Evolutionary conservation across 2,113 vertebrate species (phyloP), one percentile per base, ranked within the genome.

Genomic region (Spermophilus dauricus): DNA sequence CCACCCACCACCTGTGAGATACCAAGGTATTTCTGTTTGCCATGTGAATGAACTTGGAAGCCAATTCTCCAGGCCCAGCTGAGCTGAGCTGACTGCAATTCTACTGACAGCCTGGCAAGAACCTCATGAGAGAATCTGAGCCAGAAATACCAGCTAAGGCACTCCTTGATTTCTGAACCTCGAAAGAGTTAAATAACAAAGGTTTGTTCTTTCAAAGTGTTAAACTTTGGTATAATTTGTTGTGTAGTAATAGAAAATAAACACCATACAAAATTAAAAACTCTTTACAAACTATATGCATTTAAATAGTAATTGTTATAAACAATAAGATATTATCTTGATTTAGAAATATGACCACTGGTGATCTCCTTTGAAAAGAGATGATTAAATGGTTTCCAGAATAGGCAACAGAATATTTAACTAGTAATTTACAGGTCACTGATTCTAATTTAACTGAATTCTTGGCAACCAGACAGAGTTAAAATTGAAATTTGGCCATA

Each of bases 351-450:
- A 83, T 14, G n/a, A 80, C 9, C 14, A 70, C 9, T 56, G 28
- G 51, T 28, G 20, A 63, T 97, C 94, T 96, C 92, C 75, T 87
- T 93, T 93, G 96, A 92, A 83, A 91, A 91, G 89, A 98, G 63
- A 96, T 93, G 91, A 96, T 80, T 97, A 93, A 83, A 34, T 86
- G 81, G 93, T 69, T 98, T 98, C 97, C 84, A 95, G 88, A 96
- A 97, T 92, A 97, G 95, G 87, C 97, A 98, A 97, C 94, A 5
- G 4, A 95, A 97, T 97, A 96, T 94, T 94, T 97, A 97, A 96
- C 96, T 83, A 95, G 92, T 37, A 93, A 97, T 97, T 98, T 98
- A 97, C 2, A 95, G 95, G 90, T 96, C 97, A 97, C 32, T 45
- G 73, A 97, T 93, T 97, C 86, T 96, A 97, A 94, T 96, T 93